These are phyloP conservation scores for Geodia barretti DNA, from an alignment of 37 sponge, comb jelly and placozoan species.

Conservation along the genomic window DNA sequence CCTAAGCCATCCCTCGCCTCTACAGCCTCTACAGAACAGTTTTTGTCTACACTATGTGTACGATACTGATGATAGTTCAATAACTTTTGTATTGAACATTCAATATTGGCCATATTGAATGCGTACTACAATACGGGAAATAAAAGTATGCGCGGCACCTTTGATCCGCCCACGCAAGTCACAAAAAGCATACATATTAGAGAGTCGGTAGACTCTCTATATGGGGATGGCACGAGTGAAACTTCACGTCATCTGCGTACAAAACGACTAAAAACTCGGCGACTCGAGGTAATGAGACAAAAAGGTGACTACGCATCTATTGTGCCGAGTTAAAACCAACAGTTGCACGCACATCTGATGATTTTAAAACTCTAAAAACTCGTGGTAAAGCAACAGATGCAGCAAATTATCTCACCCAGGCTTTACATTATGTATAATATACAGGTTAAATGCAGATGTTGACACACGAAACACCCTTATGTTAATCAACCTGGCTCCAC, in stretches of 20 bases:
- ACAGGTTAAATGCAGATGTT: constrained; percentile 37
- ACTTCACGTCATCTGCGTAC: too few relatives aligned
- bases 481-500: constrained; percentile 19
- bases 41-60: too few relatives aligned
- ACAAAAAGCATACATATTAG: too few relatives aligned
- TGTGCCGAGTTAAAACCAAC: constrained; percentile 42
- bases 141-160: too few relatives aligned
- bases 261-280: constrained; percentile 21
- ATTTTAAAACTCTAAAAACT: constrained; percentile 19
- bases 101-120: too few relatives aligned
- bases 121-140: too few relatives aligned
- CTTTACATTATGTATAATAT: constrained; percentile 56
- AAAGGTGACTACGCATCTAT: constrained; percentile 25
- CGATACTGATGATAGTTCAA: too few relatives aligned
- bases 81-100: too few relatives aligned
- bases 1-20: constrained; percentile 14
- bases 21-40: too few relatives aligned
- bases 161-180: too few relatives aligned
- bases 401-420: constrained; percentile 30
- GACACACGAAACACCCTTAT: constrained; percentile 14
- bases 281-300: constrained; percentile 39
- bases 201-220: too few relatives aligned
- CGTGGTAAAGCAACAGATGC: background rate
- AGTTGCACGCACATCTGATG: constrained; percentile 40
- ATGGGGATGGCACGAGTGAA: too few relatives aligned